Conservation (phyloP, 92 coral and sea anemone genomes). For the Muricea muricata region DNA sequence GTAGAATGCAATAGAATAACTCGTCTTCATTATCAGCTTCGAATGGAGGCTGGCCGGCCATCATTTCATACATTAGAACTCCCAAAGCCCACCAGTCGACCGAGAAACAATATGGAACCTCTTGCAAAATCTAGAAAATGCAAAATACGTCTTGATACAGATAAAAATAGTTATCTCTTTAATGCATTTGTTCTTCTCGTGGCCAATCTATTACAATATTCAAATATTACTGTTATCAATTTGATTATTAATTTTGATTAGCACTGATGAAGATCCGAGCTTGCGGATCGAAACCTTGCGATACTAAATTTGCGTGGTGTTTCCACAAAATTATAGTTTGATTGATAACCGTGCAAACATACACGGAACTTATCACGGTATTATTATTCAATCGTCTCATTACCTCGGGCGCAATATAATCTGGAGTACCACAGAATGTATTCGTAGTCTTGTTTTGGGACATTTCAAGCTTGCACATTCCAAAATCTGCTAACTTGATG, state of each 20-base stretch:
- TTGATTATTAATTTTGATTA: too few relatives aligned
- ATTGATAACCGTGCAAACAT: too few relatives aligned
- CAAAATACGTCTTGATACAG: neutral
- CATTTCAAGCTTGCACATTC: constrained; percentile 95
- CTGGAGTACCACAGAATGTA: constrained; percentile 98
- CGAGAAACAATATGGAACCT: constrained; percentile 92
- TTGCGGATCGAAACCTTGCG: too few relatives aligned
- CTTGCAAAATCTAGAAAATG: constrained; percentile 77
- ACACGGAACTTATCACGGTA: neutral
- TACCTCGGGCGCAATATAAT: constrained; percentile 99
- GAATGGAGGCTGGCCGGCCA: constrained; percentile 99
- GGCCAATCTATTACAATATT: too few relatives aligned
- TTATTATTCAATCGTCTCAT: neutral
- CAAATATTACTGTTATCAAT: too few relatives aligned
- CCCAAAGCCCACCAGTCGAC: constrained; percentile 99
- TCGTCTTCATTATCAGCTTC: constrained; percentile 99
- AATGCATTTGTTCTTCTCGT: too few relatives aligned
- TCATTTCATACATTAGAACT: constrained; percentile 98
- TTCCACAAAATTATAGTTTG: too few relatives aligned
- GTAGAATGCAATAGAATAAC: constrained; percentile 87
- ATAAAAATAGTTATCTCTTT: too few relatives aligned
- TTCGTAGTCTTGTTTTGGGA: constrained; percentile 75
- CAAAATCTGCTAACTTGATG: constrained; percentile 93
- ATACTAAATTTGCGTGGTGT: too few relatives aligned
- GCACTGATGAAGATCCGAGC: too few relatives aligned